Evolutionary conservation across 1,140 invertebrate genomes (phyloP), one percentile per base, ranked within the genome.

Genomic region (Rhagoletis zephyria): DNA sequence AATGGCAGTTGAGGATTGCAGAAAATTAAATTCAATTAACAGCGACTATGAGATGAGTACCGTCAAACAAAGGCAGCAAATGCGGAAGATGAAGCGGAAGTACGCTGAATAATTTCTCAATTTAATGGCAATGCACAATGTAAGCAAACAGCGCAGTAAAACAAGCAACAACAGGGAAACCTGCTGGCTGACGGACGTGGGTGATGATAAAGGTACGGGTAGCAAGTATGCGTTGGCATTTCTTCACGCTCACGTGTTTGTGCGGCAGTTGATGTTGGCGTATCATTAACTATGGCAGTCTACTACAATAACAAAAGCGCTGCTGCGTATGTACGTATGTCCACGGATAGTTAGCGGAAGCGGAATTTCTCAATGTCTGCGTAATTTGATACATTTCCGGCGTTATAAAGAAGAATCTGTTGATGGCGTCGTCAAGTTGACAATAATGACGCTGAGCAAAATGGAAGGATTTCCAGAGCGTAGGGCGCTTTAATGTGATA

Each of bases 311-410:
- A 42, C 48, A 81, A 59, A 4, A 81, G 19, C 48, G 12, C 45
- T 42, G 0, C 10, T 1, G 30, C 10, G 4, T 67, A 67, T 10
- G 4, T 67, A 67, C 4, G 63, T 64, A 64, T 12, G 16, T 64
- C 9, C 16, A 14, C n/a, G 48, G 48, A 56, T 56, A 30, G n/a
- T 56, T 19, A 59, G 19, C 74, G 74, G 74, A 81, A 81, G n/a
- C 74, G 74, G 74, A 81, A 81, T 81, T 81, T 81, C 74, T 81
- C 74, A 81, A 81, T 81, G 74, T 81, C 74, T 81, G 48, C 74
- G 74, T 81, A 81, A 81, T 81, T 81, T 81, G 74, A 81, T 81
- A 81, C 48, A 56, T 81, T 59, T 81, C 74, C 74, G 74, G 74
- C 48, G 51, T 12, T 81, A 10, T 9, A 56, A 81, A 12, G 74